Conservation (phyloP, 2,888 invertebrate genomes). For the Nemoura dubitans region DNA sequence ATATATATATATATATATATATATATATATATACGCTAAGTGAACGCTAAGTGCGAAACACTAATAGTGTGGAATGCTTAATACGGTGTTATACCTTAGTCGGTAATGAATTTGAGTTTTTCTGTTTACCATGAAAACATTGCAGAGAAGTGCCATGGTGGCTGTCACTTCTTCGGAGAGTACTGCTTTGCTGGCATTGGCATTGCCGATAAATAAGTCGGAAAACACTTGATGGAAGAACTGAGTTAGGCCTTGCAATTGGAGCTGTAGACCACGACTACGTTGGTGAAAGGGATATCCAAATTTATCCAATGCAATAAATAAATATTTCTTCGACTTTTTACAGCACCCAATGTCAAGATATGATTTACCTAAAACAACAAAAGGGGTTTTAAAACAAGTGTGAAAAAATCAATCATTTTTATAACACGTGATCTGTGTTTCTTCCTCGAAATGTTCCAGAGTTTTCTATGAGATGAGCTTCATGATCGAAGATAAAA, state of each 20-base stretch:
- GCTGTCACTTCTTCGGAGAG: constrained; percentile 14
- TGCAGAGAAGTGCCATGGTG: constrained; percentile 7
- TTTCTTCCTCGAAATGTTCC: too few species aligned
- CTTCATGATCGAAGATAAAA: too few species aligned
- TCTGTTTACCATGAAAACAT: constrained; percentile 17
- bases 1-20: too few species aligned
- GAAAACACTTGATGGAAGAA: constrained; percentile 20
- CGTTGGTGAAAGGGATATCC: background rate
- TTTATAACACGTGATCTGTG: too few species aligned
- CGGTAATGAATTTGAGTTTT: too few species aligned
- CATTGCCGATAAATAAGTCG: background rate
- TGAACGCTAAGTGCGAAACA: too few species aligned
- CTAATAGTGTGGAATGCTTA: too few species aligned
- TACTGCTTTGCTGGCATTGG: background rate
- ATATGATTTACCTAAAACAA: constrained; percentile 13
- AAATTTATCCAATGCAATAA: background rate
- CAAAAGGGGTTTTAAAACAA: too few species aligned
- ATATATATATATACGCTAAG: too few species aligned
- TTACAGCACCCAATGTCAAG: background rate
- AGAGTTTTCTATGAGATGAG: too few species aligned
- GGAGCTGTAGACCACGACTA: background rate
- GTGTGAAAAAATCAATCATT: too few species aligned
- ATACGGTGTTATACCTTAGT: too few species aligned
- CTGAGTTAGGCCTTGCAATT: background rate
- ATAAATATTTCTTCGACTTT: background rate